Conservation (phyloP, 2,797 vertebrate genomes). For the Liparis tanakae region DNA sequence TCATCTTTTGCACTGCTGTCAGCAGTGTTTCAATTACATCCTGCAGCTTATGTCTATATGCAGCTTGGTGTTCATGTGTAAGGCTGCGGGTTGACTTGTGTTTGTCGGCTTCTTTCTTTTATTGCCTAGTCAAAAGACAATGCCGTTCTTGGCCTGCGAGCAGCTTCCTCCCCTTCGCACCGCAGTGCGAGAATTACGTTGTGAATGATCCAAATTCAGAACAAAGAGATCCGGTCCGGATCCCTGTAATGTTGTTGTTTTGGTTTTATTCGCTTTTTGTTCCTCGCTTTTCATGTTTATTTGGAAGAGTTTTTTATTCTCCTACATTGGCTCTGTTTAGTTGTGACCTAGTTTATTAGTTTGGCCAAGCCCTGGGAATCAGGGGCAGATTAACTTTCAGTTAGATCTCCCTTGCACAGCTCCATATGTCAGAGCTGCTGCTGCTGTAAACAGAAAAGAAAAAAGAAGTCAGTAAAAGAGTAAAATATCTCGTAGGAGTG, state of each 20-base stretch:
- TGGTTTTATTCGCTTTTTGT: slow-evolving; percentile 47
- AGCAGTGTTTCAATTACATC: slow-evolving; percentile 79
- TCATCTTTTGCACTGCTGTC: slow-evolving; percentile 73
- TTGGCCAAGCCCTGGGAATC: slow-evolving; percentile 73
- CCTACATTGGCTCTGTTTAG: slow-evolving; percentile 72
- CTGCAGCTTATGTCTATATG: slow-evolving; percentile 78
- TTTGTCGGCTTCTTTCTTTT: slow-evolving; percentile 74
- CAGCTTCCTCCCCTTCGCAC: slow-evolving; percentile 59
- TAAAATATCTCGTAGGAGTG: slow-evolving; percentile 43
- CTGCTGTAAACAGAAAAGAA: slow-evolving; percentile 27
- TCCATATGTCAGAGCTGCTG: slow-evolving; percentile 68
- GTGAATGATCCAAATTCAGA: slow-evolving; percentile 70
- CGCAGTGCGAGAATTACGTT: slow-evolving; percentile 55
- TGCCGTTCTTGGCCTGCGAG: slow-evolving; percentile 62
- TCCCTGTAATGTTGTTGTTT: slow-evolving; percentile 62
- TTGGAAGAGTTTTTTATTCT: slow-evolving; percentile 57
- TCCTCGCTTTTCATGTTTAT: slow-evolving; percentile 68
- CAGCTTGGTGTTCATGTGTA: slow-evolving; percentile 58
- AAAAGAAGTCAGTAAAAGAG: slow-evolving; percentile 43
- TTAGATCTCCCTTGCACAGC: slow-evolving; percentile 65
- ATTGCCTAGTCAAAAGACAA: slow-evolving; percentile 76
- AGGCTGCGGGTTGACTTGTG: slow-evolving; percentile 64
- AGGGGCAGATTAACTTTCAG: slow-evolving; percentile 76
- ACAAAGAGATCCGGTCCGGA: slow-evolving; percentile 70
- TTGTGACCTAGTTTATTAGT: slow-evolving; percentile 82